Base-by-base conservation (phyloP, 2,888 invertebrate genomes). In the Pachymerium ferrugineum region DNA sequence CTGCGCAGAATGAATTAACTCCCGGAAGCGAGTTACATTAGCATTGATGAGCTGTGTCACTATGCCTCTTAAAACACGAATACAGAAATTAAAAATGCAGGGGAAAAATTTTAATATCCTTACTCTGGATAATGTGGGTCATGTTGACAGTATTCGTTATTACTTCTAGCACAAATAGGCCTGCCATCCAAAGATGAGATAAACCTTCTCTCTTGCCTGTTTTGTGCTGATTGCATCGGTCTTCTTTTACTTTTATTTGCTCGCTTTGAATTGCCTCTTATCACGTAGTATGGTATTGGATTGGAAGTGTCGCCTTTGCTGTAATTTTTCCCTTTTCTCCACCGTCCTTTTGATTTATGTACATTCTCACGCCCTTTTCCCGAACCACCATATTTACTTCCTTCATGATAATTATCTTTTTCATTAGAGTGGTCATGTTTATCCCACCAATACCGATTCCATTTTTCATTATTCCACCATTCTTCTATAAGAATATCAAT, bases 401-500 rank as follows among this genome's bases (percentile, higher is more conserved):
- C 28, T 14, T 72, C 14, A 2, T 22, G 1, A 1, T 22, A 1
- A 1, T 25, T 12, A 25, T 62, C 3, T 19, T 29, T 22, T 2
- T 62, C 73, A 14, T 62, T n/a, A 14, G 1, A 29, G 3, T 33
- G 5, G 14, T 22, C 67, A n/a, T 73, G 25, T 6, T 73, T 62
- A 19, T 73, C 62, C 62, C 73, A 73, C 28, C 47, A 72, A 25
- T 54, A 19, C 62, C 62, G 4, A 54, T 72, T 54, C 72, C 72
- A 72, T 47, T 72, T 72, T 30, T 72, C 72, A 14, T 72, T 47
- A 19, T 72, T 72, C 72, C 72, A 72, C 72, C 72, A 72, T 28
- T 72, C 72, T 28, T 72, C 72, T 3, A 72, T 54, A 6, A 72
- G 19, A 54, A 72, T 72, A 30, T 72, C 72, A 72, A 72, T 62